A percentile compares a stretch with the other conserved stretches of the same genome.
These are phyloP conservation scores for Eonycteris spelaea DNA, from an alignment of 2,113 vertebrate species.

Conservation along the genomic window DNA sequence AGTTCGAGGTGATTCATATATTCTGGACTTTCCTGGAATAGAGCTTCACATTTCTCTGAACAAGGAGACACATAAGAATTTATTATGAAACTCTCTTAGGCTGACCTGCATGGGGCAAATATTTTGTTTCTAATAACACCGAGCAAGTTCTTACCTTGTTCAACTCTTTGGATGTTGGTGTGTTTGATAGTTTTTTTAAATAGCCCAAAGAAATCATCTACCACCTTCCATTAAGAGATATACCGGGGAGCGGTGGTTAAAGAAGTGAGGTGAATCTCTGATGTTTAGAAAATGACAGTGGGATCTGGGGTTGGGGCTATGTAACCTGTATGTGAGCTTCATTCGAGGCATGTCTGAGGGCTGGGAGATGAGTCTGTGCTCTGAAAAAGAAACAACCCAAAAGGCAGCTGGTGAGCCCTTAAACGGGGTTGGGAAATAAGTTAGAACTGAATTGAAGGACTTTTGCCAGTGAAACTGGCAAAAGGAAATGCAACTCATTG, in stretches of 20 bases:
- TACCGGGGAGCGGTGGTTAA: neutral
- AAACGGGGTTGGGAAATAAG: neutral
- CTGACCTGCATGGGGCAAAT: neutral
- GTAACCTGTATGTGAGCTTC: neutral
- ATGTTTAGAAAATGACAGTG: neutral
- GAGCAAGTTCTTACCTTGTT: neutral
- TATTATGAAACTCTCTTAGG: neutral
- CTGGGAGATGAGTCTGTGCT: neutral
- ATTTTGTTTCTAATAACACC: neutral
- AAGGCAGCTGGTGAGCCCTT: neutral
- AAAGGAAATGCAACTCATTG: neutral
- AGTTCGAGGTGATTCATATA: neutral
- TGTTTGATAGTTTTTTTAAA: neutral
- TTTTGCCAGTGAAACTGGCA: neutral
- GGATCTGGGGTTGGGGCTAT: no score
- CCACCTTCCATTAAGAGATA: neutral
- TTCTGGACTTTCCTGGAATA: conserved; percentile 41
- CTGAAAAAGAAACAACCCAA: neutral
- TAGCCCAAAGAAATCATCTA: neutral
- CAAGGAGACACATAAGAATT: neutral
- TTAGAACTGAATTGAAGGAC: neutral
- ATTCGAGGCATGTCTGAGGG: neutral
- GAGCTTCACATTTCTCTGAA: neutral
- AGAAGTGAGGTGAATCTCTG: neutral
- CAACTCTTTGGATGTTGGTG: neutral